phyloP scores from a whole-genome alignment of 2,888 invertebrate genomes.

The Drosophila koepferae region DNA sequence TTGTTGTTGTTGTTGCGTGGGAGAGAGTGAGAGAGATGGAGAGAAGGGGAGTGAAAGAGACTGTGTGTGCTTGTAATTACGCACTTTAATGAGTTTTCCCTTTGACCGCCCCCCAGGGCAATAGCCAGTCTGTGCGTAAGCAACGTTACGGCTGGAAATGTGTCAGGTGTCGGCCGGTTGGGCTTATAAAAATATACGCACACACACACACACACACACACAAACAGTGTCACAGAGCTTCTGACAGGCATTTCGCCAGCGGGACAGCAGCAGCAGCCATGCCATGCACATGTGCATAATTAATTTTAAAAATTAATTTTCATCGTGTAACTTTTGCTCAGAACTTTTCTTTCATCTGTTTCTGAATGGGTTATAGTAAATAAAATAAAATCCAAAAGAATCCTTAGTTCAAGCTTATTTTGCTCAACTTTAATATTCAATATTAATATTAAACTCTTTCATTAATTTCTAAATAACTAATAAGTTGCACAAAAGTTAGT shows the following conservation, averaged over 20 bases:
- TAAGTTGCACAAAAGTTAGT: not conserved
- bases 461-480: not conserved
- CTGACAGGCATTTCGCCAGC: slow-evolving; percentile 15
- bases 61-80: slow-evolving; percentile 64
- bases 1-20: slow-evolving; percentile 25
- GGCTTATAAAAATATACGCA: slow-evolving; percentile 41
- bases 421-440: not conserved
- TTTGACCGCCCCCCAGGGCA: slow-evolving; percentile 45
- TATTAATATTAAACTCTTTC: not conserved
- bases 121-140: slow-evolving; percentile 17
- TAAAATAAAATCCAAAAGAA: not conserved
- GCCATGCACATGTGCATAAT: slow-evolving; percentile 74
- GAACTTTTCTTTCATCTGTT: slow-evolving; percentile 16
- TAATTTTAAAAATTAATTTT: slow-evolving; percentile 71
- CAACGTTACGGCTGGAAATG: slow-evolving; percentile 53
- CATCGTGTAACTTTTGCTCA: slow-evolving; percentile 25
- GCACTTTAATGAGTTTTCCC: slow-evolving; percentile 79
- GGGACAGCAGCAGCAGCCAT: slow-evolving; percentile 17
- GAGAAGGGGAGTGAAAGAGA: slow-evolving; percentile 2
- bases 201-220: slow-evolving; percentile 18
- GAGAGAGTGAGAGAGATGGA: slow-evolving; percentile 1
- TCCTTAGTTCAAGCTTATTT: not conserved
- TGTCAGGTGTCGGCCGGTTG: slow-evolving; percentile 51
- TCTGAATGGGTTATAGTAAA: slow-evolving; percentile 1
- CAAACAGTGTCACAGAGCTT: not conserved